phyloP scores from a whole-genome alignment of 2,888 invertebrate genomes.

The Hypomecis atomaria region DNA sequence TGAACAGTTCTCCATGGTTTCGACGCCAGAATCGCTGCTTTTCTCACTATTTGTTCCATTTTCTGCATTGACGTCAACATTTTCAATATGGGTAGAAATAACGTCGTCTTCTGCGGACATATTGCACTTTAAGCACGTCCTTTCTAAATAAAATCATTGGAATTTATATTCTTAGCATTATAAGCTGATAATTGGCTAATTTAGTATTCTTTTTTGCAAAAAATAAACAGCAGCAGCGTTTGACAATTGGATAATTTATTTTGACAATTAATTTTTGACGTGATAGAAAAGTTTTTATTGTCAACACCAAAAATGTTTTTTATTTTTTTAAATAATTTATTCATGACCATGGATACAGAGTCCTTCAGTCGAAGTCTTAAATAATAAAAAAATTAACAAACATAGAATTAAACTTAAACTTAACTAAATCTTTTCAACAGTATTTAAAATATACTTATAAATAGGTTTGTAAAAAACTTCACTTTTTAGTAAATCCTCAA shows the following conservation, averaged over 20 bases:
- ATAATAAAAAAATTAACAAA: no score
- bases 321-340: no score
- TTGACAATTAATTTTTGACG: not conserved
- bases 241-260: not conserved
- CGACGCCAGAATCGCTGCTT: constrained; percentile 66
- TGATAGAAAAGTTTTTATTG: not conserved
- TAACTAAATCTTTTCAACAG: no score
- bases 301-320: no score
- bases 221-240: constrained; percentile 52
- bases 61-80: constrained; percentile 68
- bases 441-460: no score
- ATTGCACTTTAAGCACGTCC: constrained; percentile 47
- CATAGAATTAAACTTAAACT: no score
- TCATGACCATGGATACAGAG: no score
- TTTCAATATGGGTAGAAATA: constrained; percentile 57
- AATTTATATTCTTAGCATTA: constrained; percentile 40
- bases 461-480: no score
- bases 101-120: constrained; percentile 63
- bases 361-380: no score
- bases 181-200: constrained; percentile 57
- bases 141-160: constrained; percentile 46
- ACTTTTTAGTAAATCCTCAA: no score
- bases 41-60: constrained; percentile 54
- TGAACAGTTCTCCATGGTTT: constrained; percentile 56
- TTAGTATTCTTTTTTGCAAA: constrained; percentile 52